Evolutionary conservation across 2,888 invertebrate genomes (phyloP).

Genomic region (Podotricha telesiphe): DNA sequence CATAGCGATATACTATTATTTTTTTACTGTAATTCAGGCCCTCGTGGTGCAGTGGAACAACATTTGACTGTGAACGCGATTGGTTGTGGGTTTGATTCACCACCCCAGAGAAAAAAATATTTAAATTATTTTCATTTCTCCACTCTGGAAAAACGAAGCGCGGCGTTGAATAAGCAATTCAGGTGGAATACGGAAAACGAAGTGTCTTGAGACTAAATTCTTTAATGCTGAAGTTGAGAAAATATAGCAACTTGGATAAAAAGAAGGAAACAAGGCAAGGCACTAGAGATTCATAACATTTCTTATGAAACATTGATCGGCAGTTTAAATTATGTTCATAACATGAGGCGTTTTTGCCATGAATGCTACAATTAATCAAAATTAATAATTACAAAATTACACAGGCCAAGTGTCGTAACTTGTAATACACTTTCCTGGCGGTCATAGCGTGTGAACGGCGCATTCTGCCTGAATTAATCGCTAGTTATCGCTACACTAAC

Average conservation of each 20-base stretch:
- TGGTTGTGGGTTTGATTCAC: too few species aligned
- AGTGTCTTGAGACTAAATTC: too few species aligned
- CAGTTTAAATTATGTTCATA: neutral
- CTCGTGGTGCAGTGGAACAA: too few species aligned
- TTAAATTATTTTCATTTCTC: too few species aligned
- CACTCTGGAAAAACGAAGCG: too few species aligned
- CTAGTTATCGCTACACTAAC: slow-evolving; percentile 49
- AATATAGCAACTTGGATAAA: neutral
- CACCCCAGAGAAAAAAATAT: too few species aligned
- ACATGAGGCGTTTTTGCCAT: neutral
- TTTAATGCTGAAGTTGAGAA: too few species aligned
- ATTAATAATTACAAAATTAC: slow-evolving; percentile 24
- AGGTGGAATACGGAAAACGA: too few species aligned
- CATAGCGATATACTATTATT: too few species aligned
- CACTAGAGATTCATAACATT: neutral
- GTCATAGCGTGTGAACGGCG: slow-evolving; percentile 64
- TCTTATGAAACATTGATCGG: neutral
- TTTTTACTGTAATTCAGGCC: too few species aligned
- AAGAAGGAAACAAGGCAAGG: neutral
- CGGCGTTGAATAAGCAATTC: too few species aligned
- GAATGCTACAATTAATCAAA: slow-evolving; percentile 18
- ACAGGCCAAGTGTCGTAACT: slow-evolving; percentile 56
- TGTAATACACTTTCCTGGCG: slow-evolving; percentile 68
- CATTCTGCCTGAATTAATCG: slow-evolving; percentile 61
- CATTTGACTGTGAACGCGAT: too few species aligned